Conservation (phyloP, 1,140 invertebrate species). For the Daktulosphaira vitifoliae region DNA sequence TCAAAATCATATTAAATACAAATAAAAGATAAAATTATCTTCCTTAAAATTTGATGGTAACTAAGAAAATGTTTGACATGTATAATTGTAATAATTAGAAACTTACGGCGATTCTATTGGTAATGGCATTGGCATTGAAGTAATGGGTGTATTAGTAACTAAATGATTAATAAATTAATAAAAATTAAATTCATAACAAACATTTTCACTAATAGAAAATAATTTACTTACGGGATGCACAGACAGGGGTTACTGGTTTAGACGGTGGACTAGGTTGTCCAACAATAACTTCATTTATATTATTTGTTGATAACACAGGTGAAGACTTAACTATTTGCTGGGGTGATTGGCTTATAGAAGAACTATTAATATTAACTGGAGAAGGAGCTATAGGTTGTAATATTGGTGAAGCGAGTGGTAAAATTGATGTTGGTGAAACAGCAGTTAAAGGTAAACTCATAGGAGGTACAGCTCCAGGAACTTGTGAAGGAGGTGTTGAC, state of each 20-base stretch:
- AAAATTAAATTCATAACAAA: conserved; percentile 29
- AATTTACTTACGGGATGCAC: conserved; percentile 13
- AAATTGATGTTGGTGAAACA: conserved; percentile 1
- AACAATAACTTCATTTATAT: neutral
- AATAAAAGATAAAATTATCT: too few relatives aligned
- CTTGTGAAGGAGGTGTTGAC: conserved; percentile 29
- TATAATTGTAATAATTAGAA: too few relatives aligned
- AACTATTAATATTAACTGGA: neutral
- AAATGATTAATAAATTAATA: conserved; percentile 14
- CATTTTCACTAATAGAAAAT: too few relatives aligned
- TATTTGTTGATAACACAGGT: neutral
- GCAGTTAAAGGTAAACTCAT: conserved; percentile 37
- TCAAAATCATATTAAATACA: too few relatives aligned
- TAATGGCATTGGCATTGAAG: conserved; percentile 35
- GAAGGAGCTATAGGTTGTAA: too few relatives aligned
- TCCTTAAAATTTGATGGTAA: too few relatives aligned
- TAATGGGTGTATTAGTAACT: conserved; percentile 33
- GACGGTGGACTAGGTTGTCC: neutral
- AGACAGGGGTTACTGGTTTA: conserved; percentile 8
- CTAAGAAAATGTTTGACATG: too few relatives aligned
- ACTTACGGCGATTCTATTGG: conserved; percentile 28
- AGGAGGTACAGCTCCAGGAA: conserved; percentile 38
- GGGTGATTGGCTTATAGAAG: neutral
- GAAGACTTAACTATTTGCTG: neutral
- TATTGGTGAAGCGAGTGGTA: conserved; percentile 1